Percentiles rank a stretch among this genome's conserved stretches.
These are phyloP conservation scores for Atherinomorus stipes DNA, from an alignment of 2,113 vertebrate genomes.

Conservation along the genomic window DNA sequence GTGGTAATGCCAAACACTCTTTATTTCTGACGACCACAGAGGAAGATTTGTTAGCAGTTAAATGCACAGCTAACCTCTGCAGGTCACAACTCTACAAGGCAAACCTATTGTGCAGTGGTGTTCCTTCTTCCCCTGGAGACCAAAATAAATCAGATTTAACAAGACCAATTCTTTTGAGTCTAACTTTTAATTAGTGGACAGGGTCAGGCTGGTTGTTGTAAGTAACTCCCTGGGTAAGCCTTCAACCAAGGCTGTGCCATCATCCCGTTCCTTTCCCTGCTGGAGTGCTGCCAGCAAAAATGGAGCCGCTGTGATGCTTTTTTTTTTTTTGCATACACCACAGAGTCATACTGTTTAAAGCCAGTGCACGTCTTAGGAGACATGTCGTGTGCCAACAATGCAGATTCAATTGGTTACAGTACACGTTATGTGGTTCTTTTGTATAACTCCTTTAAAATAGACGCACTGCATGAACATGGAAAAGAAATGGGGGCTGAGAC, in stretches of 20 bases:
- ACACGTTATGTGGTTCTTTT: conserved; percentile 45
- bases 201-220: conserved; percentile 26
- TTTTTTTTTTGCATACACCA: not conserved
- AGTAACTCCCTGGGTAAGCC: conserved; percentile 30
- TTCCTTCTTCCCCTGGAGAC: conserved; percentile 11
- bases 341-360: conserved; percentile 22
- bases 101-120: not conserved
- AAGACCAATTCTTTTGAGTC: conserved; percentile 42
- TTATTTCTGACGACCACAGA: not conserved
- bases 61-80: conserved; percentile 21
- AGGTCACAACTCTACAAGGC: not conserved
- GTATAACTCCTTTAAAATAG: conserved; percentile 37
- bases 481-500: conserved; percentile 24
- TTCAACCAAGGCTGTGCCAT: conserved; percentile 42
- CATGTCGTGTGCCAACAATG: conserved; percentile 21
- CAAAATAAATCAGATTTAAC: conserved; percentile 49
- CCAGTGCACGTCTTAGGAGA: conserved; percentile 39
- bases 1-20: conserved; percentile 11
- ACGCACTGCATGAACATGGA: conserved; percentile 24
- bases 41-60: conserved; percentile 31
- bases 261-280: conserved; percentile 39
- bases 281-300: conserved; percentile 45
- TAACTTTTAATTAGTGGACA: conserved; percentile 60
- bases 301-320: conserved; percentile 14
- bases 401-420: conserved; percentile 50